Evolutionary conservation across 1,140 invertebrate species (phyloP), one percentile per base, ranked within the genome.

Genomic region (Carcinoscorpius rotundicauda): DNA sequence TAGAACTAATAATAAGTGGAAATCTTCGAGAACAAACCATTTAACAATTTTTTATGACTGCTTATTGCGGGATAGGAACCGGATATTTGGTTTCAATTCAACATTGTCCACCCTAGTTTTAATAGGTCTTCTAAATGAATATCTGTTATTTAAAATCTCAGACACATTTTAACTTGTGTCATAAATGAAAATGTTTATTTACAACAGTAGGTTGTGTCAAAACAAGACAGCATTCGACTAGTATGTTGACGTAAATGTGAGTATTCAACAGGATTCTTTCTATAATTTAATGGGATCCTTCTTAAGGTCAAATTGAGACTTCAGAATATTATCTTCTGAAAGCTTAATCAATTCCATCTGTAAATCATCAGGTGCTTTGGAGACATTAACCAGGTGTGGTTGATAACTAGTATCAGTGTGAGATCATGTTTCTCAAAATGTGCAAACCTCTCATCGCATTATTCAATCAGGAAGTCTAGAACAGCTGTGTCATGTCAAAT

Each of bases 311-410:
- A 60, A 60, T 48, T 1, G 10, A 5, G 10, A 51, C 10, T 60
- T 60, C 49, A 60, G 49, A 49, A 60, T 60, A 49, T 60, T 10
- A 60, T 60, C 59, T 60, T 60, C 59, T 6, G 59, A 60, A 4
- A 60, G 2, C 10, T 60, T 11, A 48, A 60, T 60, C 6, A 60
- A 49, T 48, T 60, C 5, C 59, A 60, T 60, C 29, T 60, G 59
- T 29, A 60, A 10, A 4, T 60, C 59, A 5, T 60, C 49, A 11
- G 49, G 59, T 5, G 59, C 59, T 4, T 50, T 29, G 6, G 59
- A 60, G 9, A 60, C 59, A 60, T 60, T 49, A 60, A 60, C 59
- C 50, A 50, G 10, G 29, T 60, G 59, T 10, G 59, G 59, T 49
- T 60, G 59, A 48, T 48, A 60, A 50, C 29, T 48, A 4, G 10